Evolutionary conservation across 2,888 invertebrate species (phyloP), one percentile per base, ranked within the genome.

Genomic region (Eupithecia tripunctaria): DNA sequence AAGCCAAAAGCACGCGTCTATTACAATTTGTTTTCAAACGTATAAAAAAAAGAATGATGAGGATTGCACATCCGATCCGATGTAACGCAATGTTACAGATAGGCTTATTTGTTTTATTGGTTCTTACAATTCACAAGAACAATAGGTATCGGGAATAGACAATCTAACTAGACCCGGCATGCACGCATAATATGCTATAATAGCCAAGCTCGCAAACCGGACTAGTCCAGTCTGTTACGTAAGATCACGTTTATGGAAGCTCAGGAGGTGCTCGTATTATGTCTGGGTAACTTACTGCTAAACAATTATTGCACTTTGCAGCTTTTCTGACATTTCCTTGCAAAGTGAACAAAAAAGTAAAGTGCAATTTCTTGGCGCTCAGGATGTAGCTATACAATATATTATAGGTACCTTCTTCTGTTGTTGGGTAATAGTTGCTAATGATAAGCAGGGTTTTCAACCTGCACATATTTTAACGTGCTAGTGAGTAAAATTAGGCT

Each of bases 201-300:
- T 76, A 72, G 72, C 71, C 67, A 68, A 41, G 51, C 62, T 32
- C 21, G 65, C 59, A 77, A 73, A 75, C 77, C 70, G 70, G 75
- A 60, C 66, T 60, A 65, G 73, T 77, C 75, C 73, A 77, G 75
- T 74, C 65, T 36, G 47, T 77, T 76, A 74, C 72, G 29, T 76
- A 73, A 77, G 60, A 43, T 43, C 65, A 60, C 36, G 72, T 71
- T 69, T 68, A 70, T 74, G 68, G 70, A 70, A 66, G 72, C 71
- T 70, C 67, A n/a, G 72, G 65, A 74, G 66, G 66, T 63, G 62
- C 18, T 62, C 64, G 64, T 64, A 64, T 64, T 38, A 64, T 64
- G 64, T 64, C 36, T 36, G 21, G 36, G 29, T 18, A 29, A 8
- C 60, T 60, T 29, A 18, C 1, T 60, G 60, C 18, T 29, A 14